Evolutionary conservation across 2,888 invertebrate species (phyloP).

Genomic region (Philereme vetulata): DNA sequence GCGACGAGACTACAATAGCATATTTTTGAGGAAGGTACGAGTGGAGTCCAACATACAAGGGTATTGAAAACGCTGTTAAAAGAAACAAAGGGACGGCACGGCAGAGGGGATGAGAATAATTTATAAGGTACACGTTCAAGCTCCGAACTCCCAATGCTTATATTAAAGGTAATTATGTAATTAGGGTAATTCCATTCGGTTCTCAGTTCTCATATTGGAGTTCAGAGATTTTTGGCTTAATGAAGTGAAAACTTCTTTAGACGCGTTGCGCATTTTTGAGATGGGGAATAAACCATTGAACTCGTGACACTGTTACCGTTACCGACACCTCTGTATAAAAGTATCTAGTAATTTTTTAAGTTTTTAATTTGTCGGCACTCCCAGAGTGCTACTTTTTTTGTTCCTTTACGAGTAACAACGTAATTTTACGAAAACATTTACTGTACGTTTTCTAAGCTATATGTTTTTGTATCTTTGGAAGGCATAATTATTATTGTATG

Average conservation of each 20-base stretch:
- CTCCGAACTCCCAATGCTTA: constrained; percentile 32
- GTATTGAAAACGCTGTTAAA: constrained; percentile 45
- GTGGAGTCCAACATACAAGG: constrained; percentile 22
- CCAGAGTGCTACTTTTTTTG: too few relatives aligned
- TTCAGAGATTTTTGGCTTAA: constrained; percentile 11
- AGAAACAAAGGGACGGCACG: constrained; percentile 64
- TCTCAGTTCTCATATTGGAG: constrained; percentile 14
- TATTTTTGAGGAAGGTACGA: constrained; percentile 7
- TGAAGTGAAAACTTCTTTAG: too few relatives aligned
- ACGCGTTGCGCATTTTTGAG: too few relatives aligned
- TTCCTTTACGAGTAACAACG: too few relatives aligned
- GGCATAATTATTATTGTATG: too few relatives aligned
- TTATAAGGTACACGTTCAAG: constrained; percentile 67
- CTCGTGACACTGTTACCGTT: too few relatives aligned
- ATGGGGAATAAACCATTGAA: too few relatives aligned
- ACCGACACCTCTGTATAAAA: too few relatives aligned
- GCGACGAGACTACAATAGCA: constrained; percentile 5
- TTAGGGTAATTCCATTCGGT: constrained; percentile 25
- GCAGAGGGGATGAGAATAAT: constrained; percentile 65
- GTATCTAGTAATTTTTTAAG: too few relatives aligned
- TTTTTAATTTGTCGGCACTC: too few relatives aligned
- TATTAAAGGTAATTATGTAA: constrained; percentile 32
- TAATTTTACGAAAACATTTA: not conserved
- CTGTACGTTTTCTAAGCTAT: not conserved
- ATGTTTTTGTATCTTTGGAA: too few relatives aligned